Evolutionary conservation across 2,113 vertebrate genomes (phyloP).

Genomic region (Myrmophylax atrothorax): DNA sequence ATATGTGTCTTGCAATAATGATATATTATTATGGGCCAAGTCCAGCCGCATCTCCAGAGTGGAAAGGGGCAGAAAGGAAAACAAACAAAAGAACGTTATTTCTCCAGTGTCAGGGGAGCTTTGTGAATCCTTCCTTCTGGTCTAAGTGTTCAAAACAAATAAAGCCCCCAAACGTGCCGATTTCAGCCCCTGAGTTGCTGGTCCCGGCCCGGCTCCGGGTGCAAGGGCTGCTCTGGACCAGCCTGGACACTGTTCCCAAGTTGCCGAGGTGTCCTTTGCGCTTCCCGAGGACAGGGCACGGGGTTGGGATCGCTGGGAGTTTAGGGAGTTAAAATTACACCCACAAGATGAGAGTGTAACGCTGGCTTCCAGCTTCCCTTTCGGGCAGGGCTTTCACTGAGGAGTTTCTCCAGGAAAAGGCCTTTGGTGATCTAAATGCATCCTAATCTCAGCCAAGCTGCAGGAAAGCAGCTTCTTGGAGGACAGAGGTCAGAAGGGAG

Average conservation of each 20-base stretch:
- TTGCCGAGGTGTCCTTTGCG: neutral
- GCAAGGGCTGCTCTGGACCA: neutral
- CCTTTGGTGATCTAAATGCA: neutral
- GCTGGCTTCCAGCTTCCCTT: neutral
- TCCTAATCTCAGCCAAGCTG: neutral
- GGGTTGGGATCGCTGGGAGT: neutral
- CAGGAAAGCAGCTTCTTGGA: neutral
- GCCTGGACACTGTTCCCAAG: accelerated
- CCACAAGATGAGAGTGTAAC: neutral
- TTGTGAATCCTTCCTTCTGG: neutral
- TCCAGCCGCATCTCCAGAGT: neutral
- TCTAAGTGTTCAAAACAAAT: neutral
- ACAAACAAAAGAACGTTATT: neutral
- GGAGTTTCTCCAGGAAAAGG: neutral
- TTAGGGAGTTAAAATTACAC: slow-evolving; percentile 27
- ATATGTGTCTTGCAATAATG: neutral
- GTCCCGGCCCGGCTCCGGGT: neutral
- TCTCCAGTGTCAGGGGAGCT: neutral
- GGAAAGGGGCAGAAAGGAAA: neutral
- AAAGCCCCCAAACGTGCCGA: accelerated
- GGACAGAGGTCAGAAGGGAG: neutral
- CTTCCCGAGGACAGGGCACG: neutral
- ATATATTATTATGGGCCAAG: neutral
- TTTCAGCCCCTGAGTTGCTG: neutral
- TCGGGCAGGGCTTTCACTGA: neutral